A percentile compares a stretch with the other conserved stretches of the same genome.
Conservation (phyloP, 2,888 invertebrate species). For the Anoncus sp. region DNA sequence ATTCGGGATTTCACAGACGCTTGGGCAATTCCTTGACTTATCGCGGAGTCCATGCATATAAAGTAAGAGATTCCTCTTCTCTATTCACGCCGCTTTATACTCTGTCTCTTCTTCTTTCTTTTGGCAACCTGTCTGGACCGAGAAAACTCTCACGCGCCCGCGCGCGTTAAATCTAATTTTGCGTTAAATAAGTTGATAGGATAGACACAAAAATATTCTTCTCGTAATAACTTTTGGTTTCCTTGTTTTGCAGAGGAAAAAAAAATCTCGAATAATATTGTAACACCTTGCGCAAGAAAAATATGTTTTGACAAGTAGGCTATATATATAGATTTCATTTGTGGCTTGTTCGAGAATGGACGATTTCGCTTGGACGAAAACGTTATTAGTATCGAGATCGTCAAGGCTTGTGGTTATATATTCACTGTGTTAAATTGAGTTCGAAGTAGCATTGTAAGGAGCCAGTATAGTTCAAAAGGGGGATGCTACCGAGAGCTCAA, state of each 20-base stretch:
- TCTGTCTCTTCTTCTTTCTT: conserved; percentile 19
- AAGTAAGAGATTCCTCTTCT: conserved; percentile 62
- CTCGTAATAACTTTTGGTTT: neutral
- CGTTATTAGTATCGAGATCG: conserved; percentile 39
- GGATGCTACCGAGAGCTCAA: conserved; percentile 28
- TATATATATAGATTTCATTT: neutral
- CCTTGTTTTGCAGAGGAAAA: neutral
- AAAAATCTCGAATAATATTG: neutral
- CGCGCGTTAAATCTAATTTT: conserved; percentile 38
- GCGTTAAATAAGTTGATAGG: conserved; percentile 42
- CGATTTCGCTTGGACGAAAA: neutral
- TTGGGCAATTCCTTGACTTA: conserved; percentile 77
- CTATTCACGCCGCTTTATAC: conserved; percentile 39
- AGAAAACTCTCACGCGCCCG: conserved; percentile 3
- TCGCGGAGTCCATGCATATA: conserved; percentile 72
- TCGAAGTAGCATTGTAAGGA: conserved; percentile 78
- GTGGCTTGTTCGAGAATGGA: conserved; percentile 3
- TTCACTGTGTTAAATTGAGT: conserved; percentile 71
- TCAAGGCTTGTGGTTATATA: conserved; percentile 13
- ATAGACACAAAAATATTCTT: neutral
- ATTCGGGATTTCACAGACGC: conserved; percentile 78
- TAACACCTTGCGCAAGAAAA: neutral
- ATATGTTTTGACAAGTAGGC: neutral
- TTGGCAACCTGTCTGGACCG: conserved; percentile 16
- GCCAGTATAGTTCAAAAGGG: conserved; percentile 67